Base-by-base conservation (phyloP, 2,888 invertebrate species). In the Biston stratarius region DNA sequence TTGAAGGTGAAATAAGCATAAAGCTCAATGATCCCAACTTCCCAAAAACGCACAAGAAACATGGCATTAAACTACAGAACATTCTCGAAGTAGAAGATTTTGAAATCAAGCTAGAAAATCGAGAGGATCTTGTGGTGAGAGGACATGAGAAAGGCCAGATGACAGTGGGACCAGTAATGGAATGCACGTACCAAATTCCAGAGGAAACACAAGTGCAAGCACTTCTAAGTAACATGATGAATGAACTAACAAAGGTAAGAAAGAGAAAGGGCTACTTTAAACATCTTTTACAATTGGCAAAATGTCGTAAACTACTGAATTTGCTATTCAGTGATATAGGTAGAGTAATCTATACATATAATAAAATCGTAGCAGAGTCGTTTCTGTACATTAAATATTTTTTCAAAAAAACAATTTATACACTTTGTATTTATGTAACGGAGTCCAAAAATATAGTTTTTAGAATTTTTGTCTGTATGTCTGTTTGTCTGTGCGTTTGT, bases 201-300 rank as follows among this genome's bases (percentile, higher is more conserved):
- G 78, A 85, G 55, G 55, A 64, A 40, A 55, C 73, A 11, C 85
- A 87, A 40, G 65, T 81, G 6, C 72, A 83, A 10, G 79, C 79
- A 0, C 68, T 88, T 49, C 74, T 87, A 59, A 84, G 87, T 61
- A 78, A 83, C 34, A 85, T 87, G 85, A 84, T 84, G 85, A 87
- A 87, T 63, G 74, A 82, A 56, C 71, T 87, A 8, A 81, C 86
- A 0, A 83, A 83, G 83, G 87, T 85, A 67, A 38, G 38, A 38
- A 38, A 24, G 24, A 24, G 24, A 24, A 15, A 38, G 34, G 0
- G 12, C 2, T 11, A 45, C 24, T 3, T 24, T 24, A 24, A 24
- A 24, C 24, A 24, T 24, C 1, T 24, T 24, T 24, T n/a, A 6
- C n/a, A n/a, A 42, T 10, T 42, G n/a, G 34, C 7, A 10, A 49